Percentiles rank a stretch among this genome's conserved stretches.
These are phyloP conservation scores for Mormyrus hasselquistii DNA, from an alignment of 2,797 vertebrate species.

Conservation along the genomic window DNA sequence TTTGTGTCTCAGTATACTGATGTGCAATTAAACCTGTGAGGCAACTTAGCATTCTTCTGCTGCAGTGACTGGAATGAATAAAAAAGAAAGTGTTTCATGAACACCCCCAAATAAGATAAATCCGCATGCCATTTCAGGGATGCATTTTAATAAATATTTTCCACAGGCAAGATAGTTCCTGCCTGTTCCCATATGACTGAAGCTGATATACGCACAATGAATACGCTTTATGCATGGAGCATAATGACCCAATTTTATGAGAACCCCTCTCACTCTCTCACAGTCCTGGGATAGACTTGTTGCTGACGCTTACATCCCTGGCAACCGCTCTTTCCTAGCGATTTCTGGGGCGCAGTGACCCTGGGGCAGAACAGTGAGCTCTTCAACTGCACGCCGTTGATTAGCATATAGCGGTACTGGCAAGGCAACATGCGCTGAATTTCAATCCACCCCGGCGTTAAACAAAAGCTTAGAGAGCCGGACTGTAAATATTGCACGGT, in stretches of 20 bases:
- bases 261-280: constrained; percentile 34
- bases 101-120: background rate
- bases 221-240: constrained; percentile 54
- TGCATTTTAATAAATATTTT: constrained; percentile 51
- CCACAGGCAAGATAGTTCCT: constrained; percentile 43
- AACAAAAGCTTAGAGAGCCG: constrained; percentile 17
- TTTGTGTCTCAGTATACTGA: background rate
- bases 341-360: constrained; percentile 48
- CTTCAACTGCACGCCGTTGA: constrained; percentile 51
- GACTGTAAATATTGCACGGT: constrained; percentile 6
- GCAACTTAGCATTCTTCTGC: constrained; percentile 36
- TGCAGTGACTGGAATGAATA: constrained; percentile 18
- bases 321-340: constrained; percentile 63
- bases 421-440: constrained; percentile 53
- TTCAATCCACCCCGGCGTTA: constrained; percentile 37
- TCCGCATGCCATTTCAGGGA: constrained; percentile 37
- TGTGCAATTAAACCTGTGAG: constrained; percentile 32
- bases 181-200: constrained; percentile 30
- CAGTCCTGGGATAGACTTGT: constrained; percentile 44
- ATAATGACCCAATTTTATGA: constrained; percentile 59
- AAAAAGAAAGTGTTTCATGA: constrained; percentile 13
- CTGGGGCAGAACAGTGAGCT: constrained; percentile 61
- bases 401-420: constrained; percentile 61
- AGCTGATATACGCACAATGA: constrained; percentile 50
- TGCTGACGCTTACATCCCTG: constrained; percentile 59